A percentile compares a stretch with the other conserved stretches of the same genome.
Conservation (phyloP, 2,797 vertebrate genomes). For the Nothura maculosa region DNA sequence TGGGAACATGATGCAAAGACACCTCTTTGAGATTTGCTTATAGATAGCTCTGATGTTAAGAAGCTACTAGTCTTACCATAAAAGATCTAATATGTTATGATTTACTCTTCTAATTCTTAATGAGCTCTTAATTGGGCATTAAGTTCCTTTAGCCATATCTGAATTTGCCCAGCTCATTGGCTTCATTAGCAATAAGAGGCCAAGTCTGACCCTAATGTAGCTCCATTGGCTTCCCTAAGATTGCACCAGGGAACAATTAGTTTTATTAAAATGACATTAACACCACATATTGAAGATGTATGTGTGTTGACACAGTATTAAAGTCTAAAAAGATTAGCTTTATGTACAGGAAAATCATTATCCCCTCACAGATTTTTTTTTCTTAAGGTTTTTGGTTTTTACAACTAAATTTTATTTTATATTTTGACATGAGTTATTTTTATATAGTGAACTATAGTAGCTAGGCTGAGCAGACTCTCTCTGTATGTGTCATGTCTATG, state of each 20-base stretch:
- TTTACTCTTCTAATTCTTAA: constrained; percentile 1
- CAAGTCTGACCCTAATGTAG: neutral
- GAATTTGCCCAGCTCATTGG: constrained; percentile 51
- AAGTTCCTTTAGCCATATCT: neutral
- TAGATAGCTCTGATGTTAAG: constrained; percentile 40
- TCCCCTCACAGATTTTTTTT: neutral
- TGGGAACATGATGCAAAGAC: neutral
- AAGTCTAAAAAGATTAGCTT: neutral
- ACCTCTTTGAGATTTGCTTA: constrained; percentile 14
- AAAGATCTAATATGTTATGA: constrained; percentile 30
- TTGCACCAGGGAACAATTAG: neutral
- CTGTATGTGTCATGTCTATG: neutral
- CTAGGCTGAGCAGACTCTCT: neutral
- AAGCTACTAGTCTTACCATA: neutral
- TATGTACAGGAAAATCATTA: constrained; percentile 3
- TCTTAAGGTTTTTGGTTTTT: neutral
- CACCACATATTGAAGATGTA: neutral
- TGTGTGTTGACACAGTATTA: neutral
- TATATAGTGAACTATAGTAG: neutral
- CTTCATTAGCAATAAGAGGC: constrained; percentile 9
- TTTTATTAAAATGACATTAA: neutral
- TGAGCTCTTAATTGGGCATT: constrained; percentile 37
- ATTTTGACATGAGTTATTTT: neutral
- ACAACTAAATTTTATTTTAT: neutral
- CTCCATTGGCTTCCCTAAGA: neutral